These are phyloP conservation scores for Haliclona indistincta DNA, from an alignment of 37 sponge, comb jelly and placozoan species.

Conservation along the genomic window DNA sequence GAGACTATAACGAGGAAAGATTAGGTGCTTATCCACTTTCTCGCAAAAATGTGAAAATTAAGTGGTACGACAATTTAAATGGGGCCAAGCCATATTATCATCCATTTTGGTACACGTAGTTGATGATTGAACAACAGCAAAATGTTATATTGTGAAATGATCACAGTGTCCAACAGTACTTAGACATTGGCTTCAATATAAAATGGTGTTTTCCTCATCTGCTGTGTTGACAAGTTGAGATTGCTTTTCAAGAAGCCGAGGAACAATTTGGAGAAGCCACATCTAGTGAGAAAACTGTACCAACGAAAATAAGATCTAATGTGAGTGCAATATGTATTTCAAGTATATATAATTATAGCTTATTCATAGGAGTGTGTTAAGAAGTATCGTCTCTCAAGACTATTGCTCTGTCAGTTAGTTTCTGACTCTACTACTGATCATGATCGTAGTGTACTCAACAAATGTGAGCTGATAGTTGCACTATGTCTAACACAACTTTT, in stretches of 20 bases:
- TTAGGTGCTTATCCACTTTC: too few species aligned
- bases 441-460: slow-evolving; percentile 43
- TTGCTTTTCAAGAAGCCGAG: background rate
- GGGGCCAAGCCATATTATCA: too few species aligned
- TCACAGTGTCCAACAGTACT: too few species aligned
- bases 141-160: too few species aligned
- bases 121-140: too few species aligned
- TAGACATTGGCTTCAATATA: background rate
- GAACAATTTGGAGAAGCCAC: slow-evolving; percentile 27
- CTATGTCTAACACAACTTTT: too few species aligned
- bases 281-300: slow-evolving; percentile 19
- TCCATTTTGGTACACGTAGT: too few species aligned
- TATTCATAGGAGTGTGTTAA: slow-evolving; percentile 50
- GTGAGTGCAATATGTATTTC: background rate
- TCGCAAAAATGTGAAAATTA: too few species aligned
- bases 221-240: background rate
- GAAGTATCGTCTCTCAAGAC: slow-evolving; percentile 52
- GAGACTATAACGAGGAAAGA: too few species aligned
- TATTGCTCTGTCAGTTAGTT: slow-evolving; percentile 45
- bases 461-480: too few species aligned
- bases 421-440: slow-evolving; percentile 36
- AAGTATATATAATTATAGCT: background rate
- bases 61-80: too few species aligned
- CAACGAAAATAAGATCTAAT: background rate
- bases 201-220: background rate